phyloP scores from a whole-genome alignment of 1,140 invertebrate species.

The Argopecten irradians region DNA sequence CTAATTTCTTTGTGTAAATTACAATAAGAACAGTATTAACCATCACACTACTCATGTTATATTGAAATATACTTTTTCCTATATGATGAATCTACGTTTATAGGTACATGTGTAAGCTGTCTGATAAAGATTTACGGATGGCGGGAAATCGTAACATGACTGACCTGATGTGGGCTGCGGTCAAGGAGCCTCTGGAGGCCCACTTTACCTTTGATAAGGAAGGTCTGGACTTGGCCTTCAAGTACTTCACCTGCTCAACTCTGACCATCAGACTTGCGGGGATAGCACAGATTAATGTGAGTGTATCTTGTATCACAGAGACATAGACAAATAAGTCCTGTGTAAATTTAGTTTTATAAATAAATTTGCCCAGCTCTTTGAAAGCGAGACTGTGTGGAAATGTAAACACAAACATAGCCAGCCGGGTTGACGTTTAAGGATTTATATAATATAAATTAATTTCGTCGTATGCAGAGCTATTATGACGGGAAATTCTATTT shows the following conservation, averaged over 20 bases:
- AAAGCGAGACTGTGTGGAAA: too few relatives aligned
- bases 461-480: too few relatives aligned
- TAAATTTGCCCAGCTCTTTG: too few relatives aligned
- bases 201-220: conserved; percentile 92
- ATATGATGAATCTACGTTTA: conserved; percentile 7
- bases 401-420: too few relatives aligned
- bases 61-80: background rate
- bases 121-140: conserved; percentile 91
- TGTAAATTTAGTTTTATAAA: background rate
- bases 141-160: conserved; percentile 93
- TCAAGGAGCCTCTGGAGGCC: conserved; percentile 93
- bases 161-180: conserved; percentile 96
- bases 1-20: too few relatives aligned
- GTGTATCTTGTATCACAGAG: conserved; percentile 50
- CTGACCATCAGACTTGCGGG: conserved; percentile 93
- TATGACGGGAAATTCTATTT: too few relatives aligned
- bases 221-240: conserved; percentile 93
- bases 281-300: conserved; percentile 93
- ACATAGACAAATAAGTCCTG: too few relatives aligned
- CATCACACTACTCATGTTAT: background rate
- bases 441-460: too few relatives aligned
- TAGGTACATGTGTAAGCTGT: conserved; percentile 92
- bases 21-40: too few relatives aligned
- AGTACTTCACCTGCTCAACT: conserved; percentile 93
- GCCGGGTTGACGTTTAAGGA: background rate